Evolutionary conservation across 2,797 vertebrate species (phyloP).

Genomic region (Alexandromys oeconomus): DNA sequence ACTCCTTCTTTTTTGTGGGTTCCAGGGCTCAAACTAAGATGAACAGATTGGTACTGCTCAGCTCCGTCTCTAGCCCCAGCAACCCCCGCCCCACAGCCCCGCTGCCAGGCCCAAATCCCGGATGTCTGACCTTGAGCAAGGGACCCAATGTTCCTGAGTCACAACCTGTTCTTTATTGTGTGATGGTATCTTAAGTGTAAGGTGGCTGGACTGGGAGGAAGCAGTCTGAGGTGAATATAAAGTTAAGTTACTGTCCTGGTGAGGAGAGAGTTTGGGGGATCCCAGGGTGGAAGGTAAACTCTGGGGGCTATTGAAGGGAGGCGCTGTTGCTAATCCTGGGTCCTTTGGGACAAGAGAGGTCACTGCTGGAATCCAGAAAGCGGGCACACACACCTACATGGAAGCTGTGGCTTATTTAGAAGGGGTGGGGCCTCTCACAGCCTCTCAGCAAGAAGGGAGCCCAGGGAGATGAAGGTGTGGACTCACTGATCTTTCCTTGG

Average conservation of each 20-base stretch:
- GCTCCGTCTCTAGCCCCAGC: background rate
- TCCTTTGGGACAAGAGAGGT: background rate
- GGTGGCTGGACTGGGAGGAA: background rate
- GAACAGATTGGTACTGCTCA: background rate
- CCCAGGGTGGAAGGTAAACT: background rate
- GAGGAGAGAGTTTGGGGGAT: background rate
- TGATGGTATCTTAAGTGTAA: background rate
- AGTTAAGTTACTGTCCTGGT: background rate
- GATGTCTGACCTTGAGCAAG: background rate
- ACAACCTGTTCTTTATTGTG: background rate
- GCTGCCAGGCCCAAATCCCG: background rate
- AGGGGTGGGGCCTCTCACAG: background rate
- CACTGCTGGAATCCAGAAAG: background rate
- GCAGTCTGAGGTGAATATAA: background rate
- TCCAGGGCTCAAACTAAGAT: background rate
- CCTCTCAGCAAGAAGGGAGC: background rate
- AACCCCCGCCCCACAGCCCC: background rate
- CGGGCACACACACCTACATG: background rate
- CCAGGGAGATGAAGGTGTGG: background rate
- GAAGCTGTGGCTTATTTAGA: background rate
- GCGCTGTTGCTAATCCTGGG: background rate
- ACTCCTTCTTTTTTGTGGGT: background rate
- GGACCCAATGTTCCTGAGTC: slow-evolving; percentile 17
- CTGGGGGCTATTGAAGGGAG: background rate
- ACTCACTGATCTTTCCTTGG: background rate